These are phyloP conservation scores for Sebastes alutus DNA, from an alignment of 2,797 vertebrate genomes.

Conservation along the genomic window DNA sequence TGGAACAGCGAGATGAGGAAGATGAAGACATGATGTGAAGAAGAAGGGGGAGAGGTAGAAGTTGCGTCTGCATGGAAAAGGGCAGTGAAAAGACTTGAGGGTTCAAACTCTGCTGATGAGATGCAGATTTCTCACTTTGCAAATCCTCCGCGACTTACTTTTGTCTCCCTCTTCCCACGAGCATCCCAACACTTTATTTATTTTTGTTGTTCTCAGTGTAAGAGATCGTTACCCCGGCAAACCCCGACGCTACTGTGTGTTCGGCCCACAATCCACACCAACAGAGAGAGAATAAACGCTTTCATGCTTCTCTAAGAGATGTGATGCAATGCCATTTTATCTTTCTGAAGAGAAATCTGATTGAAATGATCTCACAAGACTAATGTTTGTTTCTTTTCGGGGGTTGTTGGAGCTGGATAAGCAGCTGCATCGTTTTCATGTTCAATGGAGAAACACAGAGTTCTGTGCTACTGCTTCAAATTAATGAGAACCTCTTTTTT, in stretches of 20 bases:
- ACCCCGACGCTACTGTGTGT: background rate
- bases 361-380: slow-evolving; percentile 38
- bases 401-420: slow-evolving; percentile 20
- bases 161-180: background rate
- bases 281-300: background rate
- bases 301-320: slow-evolving; percentile 19
- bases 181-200: slow-evolving; percentile 15
- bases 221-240: slow-evolving; percentile 3
- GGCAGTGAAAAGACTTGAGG: slow-evolving; percentile 13
- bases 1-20: slow-evolving; percentile 1
- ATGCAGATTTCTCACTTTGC: slow-evolving; percentile 29
- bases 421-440: slow-evolving; percentile 38
- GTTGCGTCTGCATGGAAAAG: slow-evolving; percentile 1
- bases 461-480: slow-evolving; percentile 29
- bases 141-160: background rate
- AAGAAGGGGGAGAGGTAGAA: background rate
- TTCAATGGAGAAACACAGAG: slow-evolving; percentile 7
- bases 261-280: background rate
- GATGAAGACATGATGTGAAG: slow-evolving; percentile 26
- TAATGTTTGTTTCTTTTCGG: background rate
- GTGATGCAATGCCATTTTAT: slow-evolving; percentile 29
- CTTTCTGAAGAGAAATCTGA: slow-evolving; percentile 33
- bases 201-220: background rate
- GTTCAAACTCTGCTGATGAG: slow-evolving; percentile 10
- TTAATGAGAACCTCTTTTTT: slow-evolving; percentile 35